Conservation (phyloP, 2,888 invertebrate species). For the Oscheius myriophilus region DNA sequence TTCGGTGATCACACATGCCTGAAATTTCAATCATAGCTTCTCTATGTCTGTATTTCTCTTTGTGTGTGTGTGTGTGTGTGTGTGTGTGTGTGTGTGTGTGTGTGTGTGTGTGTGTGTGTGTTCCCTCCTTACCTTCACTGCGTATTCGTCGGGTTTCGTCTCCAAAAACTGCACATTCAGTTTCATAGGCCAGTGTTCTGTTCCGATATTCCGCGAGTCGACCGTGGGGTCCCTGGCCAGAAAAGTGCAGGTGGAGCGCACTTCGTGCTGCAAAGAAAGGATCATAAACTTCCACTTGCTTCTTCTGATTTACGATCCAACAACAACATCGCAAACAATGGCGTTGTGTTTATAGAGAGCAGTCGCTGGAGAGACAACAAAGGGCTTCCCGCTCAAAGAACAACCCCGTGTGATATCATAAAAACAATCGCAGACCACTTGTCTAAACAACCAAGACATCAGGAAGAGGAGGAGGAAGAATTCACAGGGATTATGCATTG, state of each 20-base stretch:
- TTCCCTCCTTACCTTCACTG: constrained; percentile 15
- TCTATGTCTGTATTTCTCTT: background rate
- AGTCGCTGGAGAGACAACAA: no score
- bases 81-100: background rate
- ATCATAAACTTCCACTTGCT: background rate
- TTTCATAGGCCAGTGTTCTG: constrained; percentile 27
- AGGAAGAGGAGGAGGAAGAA: no score
- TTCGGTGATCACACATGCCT: constrained; percentile 29
- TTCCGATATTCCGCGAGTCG: constrained; percentile 28
- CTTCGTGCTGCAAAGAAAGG: constrained; percentile 25
- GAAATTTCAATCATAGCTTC: background rate
- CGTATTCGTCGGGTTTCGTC: constrained; percentile 7
- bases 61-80: no score
- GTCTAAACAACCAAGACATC: no score
- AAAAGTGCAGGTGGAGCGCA: constrained; percentile 22
- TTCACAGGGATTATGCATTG: no score
- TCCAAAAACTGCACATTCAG: constrained; percentile 27
- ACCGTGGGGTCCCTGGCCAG: constrained; percentile 14
- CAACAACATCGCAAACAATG: no score
- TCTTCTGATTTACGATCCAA: background rate
- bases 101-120: background rate
- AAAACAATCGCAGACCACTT: no score
- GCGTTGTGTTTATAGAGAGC: no score
- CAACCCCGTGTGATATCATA: no score
- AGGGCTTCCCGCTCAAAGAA: no score